Base-by-base conservation (phyloP, 30 jellyfish, hydroid and myxozoan species). In the Pelagia noctiluca region DNA sequence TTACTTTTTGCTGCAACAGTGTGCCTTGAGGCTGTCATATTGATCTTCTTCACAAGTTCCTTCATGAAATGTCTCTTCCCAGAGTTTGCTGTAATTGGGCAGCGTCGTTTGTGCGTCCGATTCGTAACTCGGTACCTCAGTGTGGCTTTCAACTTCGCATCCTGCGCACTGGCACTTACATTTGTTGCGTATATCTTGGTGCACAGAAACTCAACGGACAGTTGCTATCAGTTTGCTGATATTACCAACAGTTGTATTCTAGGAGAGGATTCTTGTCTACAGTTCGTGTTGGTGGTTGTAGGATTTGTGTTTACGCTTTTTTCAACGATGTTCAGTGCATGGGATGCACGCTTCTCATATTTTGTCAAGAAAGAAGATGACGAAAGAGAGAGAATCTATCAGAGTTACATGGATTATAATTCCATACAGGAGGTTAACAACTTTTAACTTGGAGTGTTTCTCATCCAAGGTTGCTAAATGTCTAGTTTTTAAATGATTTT, bases 311-410 rank as follows among this genome's bases (percentile, higher is more conserved):
- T 74, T 22, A 57, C 88, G 1, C 61, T 62, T 22, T 28, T 75
- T 31, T 66, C 71, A 2, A 31, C 71, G 0, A 30, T 38, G 64
- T 69, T 73, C 57, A 84, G 87, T 63, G 88, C 84, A 13, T 33
- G 50, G 38, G 95, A 84, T 49, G 95, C 95, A 37, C 60, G 95
- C 12, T n/a, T 50, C 61, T 29, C 46, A 69, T 63, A 84, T 63
- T 24, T 50, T 24, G 54, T 63, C 10, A 72, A 75, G 62, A 37
- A 31, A 29, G 78, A 48, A 0, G 60, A 66, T 8, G 95, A 84
- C 19, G 95, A 84, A 62, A 38, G 69, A 33, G 87, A 84, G 50
- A 32, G 71, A 31, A 72, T 84, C 10, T 84, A 84, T 61, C 77
- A 63, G 38, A 60, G 32, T 25, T 84, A 72, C 50, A 62, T 84